These are phyloP conservation scores for Ginglymostoma cirratum DNA, from an alignment of 2,113 vertebrate species.

Conservation along the genomic window DNA sequence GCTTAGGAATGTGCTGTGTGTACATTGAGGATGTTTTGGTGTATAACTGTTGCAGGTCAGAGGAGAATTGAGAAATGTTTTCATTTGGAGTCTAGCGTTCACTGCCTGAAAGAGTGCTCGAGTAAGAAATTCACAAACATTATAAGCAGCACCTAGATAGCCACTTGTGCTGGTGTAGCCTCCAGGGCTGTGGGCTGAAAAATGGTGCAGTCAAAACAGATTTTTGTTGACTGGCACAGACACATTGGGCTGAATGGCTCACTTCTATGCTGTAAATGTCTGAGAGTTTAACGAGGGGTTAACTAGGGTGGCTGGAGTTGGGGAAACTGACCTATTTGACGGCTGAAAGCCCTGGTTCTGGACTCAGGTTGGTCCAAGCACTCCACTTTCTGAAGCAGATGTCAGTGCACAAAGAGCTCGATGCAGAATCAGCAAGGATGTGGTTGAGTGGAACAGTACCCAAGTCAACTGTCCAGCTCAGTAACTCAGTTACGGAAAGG, in stretches of 20 bases:
- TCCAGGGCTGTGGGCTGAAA: too few species aligned
- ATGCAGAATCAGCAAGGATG: neutral
- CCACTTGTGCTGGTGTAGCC: too few species aligned
- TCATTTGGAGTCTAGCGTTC: too few species aligned
- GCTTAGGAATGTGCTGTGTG: neutral
- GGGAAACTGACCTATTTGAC: neutral
- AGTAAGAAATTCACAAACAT: too few species aligned
- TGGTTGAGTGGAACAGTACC: conserved; percentile 7
- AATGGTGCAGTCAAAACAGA: too few species aligned
- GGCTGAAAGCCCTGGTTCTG: neutral
- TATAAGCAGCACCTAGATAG: too few species aligned
- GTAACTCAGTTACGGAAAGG: neutral
- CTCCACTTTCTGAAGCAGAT: neutral
- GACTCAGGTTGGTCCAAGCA: neutral
- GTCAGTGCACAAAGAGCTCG: neutral
- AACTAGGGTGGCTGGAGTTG: too few species aligned
- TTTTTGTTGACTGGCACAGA: too few species aligned
- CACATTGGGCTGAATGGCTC: too few species aligned
- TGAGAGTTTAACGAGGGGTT: neutral
- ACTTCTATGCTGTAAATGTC: too few species aligned
- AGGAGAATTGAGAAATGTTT: too few species aligned
- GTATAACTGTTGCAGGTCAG: neutral
- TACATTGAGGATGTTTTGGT: neutral
- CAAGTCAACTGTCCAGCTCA: neutral
- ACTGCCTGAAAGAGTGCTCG: too few species aligned